Evolutionary conservation across 2,113 vertebrate species (phyloP).

Genomic region (Sinosuthora webbiana): DNA sequence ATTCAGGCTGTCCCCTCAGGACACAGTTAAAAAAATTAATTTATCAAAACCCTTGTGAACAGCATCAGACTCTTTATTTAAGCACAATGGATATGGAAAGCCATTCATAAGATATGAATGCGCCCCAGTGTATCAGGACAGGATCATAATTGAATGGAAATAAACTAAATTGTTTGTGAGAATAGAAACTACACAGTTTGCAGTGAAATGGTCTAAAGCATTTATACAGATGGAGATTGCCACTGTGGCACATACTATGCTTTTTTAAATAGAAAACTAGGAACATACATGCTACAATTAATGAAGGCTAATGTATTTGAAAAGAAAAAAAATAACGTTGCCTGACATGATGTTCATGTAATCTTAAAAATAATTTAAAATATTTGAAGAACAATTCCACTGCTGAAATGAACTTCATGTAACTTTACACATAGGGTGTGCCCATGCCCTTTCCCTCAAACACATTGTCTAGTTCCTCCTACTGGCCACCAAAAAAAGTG

Average conservation of each 20-base stretch:
- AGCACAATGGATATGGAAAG: background rate
- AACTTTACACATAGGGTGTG: background rate
- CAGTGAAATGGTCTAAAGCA: background rate
- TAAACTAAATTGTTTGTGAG: background rate
- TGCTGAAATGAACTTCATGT: background rate
- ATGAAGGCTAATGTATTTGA: background rate
- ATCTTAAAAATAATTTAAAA: background rate
- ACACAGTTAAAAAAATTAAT: background rate
- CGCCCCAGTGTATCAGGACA: background rate
- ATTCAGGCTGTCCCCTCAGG: background rate
- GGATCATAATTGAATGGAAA: conserved; percentile 20
- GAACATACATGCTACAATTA: background rate
- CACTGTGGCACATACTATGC: background rate
- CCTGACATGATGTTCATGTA: background rate
- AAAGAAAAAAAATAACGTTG: background rate
- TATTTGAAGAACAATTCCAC: background rate
- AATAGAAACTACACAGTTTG: background rate
- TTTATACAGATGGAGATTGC: background rate
- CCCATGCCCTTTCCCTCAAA: background rate
- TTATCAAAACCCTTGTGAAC: conserved; percentile 17
- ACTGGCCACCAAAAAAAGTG: background rate
- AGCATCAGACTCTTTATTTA: background rate
- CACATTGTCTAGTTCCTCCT: background rate
- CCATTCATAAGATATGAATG: background rate
- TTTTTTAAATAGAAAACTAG: background rate